Base-by-base conservation (phyloP, 2,113 vertebrate species). In the Solea solea region DNA sequence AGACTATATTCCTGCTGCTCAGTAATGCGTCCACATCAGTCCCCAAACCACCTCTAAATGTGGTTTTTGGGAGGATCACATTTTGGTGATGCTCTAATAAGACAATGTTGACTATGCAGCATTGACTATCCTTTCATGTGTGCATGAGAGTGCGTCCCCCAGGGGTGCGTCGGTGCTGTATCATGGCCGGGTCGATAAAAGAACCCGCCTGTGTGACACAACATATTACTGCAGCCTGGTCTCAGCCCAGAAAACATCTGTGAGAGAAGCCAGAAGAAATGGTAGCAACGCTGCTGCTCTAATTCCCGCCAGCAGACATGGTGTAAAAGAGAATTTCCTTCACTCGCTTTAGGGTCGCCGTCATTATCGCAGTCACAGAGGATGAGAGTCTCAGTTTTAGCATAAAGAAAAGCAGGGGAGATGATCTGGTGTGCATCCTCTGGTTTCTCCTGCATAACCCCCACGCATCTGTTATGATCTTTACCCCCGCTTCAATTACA, bases 111-210 rank as follows among this genome's bases (percentile, higher is more conserved):
- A 76, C 71, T 81, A 73, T 66, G 76, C 41, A 48, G 61, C 9
- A 4, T 61, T 9, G 28, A 57, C 44, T 70, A 59, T 52, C 39
- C 55, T 44, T 67, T 49, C 4, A 51, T 13, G n/a, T 34, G 48
- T 46, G 16, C 53, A 52, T 76, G 74, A 25, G 39, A 50, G 44
- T 49, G 12, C 34, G 25, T 5, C 34, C 72, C 81, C 61, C 57
- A 54, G 57, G 73, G 69, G 78, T 51, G 79, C 77, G 84, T 63
- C n/a, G 11, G 70, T 68, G 76, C 60, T 66, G 81, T 89, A 92
- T 92, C 88, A 90, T 89, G 76, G 77, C 64, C 53, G 28, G 84
- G 88, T 92, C 76, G 82, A 92, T 92, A 90, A 87, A 74, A 62
- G 88, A 85, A 77, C 74, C 74, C 75, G 76, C 66, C 74, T 53